These are phyloP conservation scores for Heterodera filipjevi DNA, from an alignment of 2,888 invertebrate genomes.

Conservation along the genomic window DNA sequence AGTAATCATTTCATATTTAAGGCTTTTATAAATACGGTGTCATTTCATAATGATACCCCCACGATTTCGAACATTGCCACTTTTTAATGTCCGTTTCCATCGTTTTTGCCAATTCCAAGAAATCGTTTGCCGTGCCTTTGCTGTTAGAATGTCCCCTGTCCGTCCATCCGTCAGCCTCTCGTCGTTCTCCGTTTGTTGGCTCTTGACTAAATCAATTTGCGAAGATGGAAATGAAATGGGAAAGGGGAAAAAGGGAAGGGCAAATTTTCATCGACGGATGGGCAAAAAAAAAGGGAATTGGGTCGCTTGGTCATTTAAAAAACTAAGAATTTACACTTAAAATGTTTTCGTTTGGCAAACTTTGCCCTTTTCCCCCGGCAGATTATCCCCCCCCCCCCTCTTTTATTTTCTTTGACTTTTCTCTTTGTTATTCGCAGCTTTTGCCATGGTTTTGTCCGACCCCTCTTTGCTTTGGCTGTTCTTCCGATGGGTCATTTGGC, in stretches of 20 bases:
- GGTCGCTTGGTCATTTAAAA: background rate
- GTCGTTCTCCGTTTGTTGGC: background rate
- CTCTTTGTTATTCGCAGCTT: too few relatives aligned
- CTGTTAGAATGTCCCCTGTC: background rate
- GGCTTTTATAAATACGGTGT: too few relatives aligned
- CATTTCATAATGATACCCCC: too few relatives aligned
- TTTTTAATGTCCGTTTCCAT: too few relatives aligned
- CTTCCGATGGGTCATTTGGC: background rate
- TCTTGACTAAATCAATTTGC: conserved; percentile 21
- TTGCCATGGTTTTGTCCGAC: too few relatives aligned
- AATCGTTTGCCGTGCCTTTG: background rate
- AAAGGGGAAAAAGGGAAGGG: background rate
- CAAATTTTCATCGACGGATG: background rate
- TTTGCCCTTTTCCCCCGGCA: background rate
- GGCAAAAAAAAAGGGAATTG: background rate
- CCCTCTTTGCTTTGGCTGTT: background rate
- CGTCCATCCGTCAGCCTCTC: background rate
- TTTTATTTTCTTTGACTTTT: too few relatives aligned
- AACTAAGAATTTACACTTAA: background rate
- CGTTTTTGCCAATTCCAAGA: background rate
- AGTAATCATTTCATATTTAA: too few relatives aligned
- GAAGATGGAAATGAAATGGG: background rate
- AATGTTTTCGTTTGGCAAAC: background rate
- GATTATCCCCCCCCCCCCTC: too few relatives aligned
- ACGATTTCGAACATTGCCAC: too few relatives aligned